phyloP scores from a whole-genome alignment of 1,140 invertebrate genomes.

The Steinernema feltiae region DNA sequence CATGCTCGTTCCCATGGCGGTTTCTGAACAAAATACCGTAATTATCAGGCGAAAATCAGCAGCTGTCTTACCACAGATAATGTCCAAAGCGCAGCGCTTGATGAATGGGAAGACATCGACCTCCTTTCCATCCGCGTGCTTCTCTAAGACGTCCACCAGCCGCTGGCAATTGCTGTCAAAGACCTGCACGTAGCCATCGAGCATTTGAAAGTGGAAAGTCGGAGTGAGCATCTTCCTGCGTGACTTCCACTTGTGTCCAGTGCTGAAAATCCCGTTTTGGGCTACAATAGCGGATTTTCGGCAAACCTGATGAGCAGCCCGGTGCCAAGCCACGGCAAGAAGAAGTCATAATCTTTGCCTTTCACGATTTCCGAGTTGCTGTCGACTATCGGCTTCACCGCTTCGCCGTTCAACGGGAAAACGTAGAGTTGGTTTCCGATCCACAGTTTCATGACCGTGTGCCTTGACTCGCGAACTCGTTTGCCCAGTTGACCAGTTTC shows the following conservation, averaged over 20 bases:
- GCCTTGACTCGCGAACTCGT: slow-evolving; percentile 11
- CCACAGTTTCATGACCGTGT: slow-evolving; percentile 16
- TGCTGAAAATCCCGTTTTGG: slow-evolving; percentile 60
- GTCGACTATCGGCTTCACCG: slow-evolving; percentile 21
- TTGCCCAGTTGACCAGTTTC: slow-evolving; percentile 14
- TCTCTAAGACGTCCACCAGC: slow-evolving; percentile 66
- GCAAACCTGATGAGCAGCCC: slow-evolving; percentile 28
- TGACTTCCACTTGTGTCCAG: slow-evolving; percentile 70
- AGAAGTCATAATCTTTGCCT: slow-evolving; percentile 29
- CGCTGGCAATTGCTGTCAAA: slow-evolving; percentile 70
- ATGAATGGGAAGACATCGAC: slow-evolving; percentile 73
- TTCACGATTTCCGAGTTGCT: slow-evolving; percentile 27
- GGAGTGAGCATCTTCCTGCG: slow-evolving; percentile 78
- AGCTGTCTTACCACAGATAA: slow-evolving; percentile 67
- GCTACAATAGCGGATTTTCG: neutral
- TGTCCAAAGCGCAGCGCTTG: slow-evolving; percentile 77
- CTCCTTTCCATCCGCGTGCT: slow-evolving; percentile 63
- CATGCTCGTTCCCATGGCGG: slow-evolving; percentile 73
- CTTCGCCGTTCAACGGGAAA: slow-evolving; percentile 11
- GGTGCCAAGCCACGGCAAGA: slow-evolving; percentile 28
- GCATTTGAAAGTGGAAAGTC: slow-evolving; percentile 70
- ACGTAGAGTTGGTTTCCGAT: slow-evolving; percentile 1
- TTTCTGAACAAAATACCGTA: slow-evolving; percentile 62
- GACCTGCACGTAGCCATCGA: slow-evolving; percentile 67
- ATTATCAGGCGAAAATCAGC: too few relatives aligned